These are phyloP conservation scores for Phodopus roborovskii DNA, from an alignment of 2,113 vertebrate species.

Conservation along the genomic window DNA sequence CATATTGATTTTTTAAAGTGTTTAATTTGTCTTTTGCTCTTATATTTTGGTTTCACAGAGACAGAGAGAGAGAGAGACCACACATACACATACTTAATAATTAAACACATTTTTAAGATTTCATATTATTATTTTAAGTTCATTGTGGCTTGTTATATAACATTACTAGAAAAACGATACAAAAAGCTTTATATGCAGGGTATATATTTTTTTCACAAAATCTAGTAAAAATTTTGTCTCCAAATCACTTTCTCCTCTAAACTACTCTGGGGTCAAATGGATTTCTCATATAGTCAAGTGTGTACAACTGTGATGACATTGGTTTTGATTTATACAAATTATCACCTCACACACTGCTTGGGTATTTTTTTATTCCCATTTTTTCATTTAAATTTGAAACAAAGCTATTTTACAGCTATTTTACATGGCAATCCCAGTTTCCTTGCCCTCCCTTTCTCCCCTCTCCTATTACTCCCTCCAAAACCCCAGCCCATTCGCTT, in stretches of 20 bases:
- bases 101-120: no score
- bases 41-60: background rate
- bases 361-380: background rate
- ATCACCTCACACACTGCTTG: background rate
- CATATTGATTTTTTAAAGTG: background rate
- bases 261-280: background rate
- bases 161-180: background rate
- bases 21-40: background rate
- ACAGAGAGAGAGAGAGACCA: no score
- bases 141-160: background rate
- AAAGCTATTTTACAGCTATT: no score
- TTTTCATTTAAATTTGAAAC: no score
- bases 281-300: background rate
- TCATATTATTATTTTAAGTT: background rate
- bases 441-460: no score
- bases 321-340: constrained; percentile 7
- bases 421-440: no score
- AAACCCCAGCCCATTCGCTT: no score
- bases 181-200: background rate
- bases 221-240: background rate
- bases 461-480: no score
- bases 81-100: no score
- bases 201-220: background rate
- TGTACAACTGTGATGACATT: background rate
- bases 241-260: background rate